Evolutionary conservation across 1,140 invertebrate genomes (phyloP), one percentile per base, ranked within the genome.

Genomic region (Drosophila santomea): DNA sequence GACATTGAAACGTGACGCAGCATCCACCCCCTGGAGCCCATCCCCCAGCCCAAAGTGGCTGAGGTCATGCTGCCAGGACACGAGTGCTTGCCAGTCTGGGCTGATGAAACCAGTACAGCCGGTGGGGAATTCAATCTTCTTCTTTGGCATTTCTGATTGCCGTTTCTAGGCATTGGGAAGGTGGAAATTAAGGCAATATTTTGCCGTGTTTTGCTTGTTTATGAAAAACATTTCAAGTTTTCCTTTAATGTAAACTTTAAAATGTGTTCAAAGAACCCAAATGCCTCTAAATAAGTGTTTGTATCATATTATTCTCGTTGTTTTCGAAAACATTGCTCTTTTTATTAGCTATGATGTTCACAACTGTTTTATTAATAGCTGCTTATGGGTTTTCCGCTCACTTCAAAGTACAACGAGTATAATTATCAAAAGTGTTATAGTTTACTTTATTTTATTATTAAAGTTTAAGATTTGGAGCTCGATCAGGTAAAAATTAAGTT

Each of bases 1-100:
- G 82, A 81, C 82, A 86, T 86, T 81, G 76, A 83, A 83, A 83
- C 63, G 60, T 86, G 83, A 86, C 82, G 82, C 75, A 83, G 48
- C 48, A 17, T 52, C 48, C 80, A 56, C 55, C 72, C 39, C 62
- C 1, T 59, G 43, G 36, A 17, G 35, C 50, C 23, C 57, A 56
- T 38, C 12, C 15, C 17, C 69, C 58, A 57, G 48, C 52, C 58
- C 11, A 44, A 54, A 64, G 58, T 54, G 58, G 45, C 56, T 86
- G 69, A 85, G 83, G 74, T 78, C 75, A 79, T 78, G 78, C 48
- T 44, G 74, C 36, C 50, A 36, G 45, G 58, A 57, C 7, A 23
- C 58, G 71, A 47, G 38, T 45, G 35, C 39, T 43, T 64, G 66
- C 28, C 69, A 45, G 35, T 68, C 77, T 39, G 12, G 39, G 44